These are phyloP conservation scores for Cinclus cinclus DNA, from an alignment of 2,113 vertebrate genomes.

Conservation along the genomic window DNA sequence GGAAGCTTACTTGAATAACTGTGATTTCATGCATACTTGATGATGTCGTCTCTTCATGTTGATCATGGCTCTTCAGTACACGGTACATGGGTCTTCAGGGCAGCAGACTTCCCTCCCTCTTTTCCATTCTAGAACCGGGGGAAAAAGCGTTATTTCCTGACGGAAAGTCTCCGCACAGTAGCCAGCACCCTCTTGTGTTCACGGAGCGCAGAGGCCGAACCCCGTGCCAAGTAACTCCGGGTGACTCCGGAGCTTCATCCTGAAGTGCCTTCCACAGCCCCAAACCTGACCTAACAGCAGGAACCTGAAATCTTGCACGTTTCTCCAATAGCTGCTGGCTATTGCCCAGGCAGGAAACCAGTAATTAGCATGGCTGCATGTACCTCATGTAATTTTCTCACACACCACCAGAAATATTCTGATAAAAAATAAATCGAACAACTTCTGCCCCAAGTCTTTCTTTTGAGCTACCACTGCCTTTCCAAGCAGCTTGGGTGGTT, in stretches of 20 bases:
- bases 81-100: fast-evolving
- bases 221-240: fast-evolving
- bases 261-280: background rate
- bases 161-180: background rate
- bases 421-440: background rate
- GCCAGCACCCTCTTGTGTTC: background rate
- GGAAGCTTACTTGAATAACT: background rate
- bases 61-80: background rate
- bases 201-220: fast-evolving
- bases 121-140: background rate
- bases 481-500: background rate
- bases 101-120: background rate
- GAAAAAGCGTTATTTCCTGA: background rate
- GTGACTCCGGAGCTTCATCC: fast-evolving
- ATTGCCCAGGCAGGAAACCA: background rate
- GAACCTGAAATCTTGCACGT: background rate
- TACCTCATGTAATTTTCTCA: background rate
- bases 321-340: background rate
- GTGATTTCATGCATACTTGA: background rate
- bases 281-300: background rate
- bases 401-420: background rate
- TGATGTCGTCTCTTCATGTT: too few species aligned
- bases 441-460: background rate
- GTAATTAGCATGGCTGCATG: background rate
- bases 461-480: background rate